Evolutionary conservation across 2,113 vertebrate species (phyloP), one percentile per base, ranked within the genome.

Genomic region (Butorides virescens): DNA sequence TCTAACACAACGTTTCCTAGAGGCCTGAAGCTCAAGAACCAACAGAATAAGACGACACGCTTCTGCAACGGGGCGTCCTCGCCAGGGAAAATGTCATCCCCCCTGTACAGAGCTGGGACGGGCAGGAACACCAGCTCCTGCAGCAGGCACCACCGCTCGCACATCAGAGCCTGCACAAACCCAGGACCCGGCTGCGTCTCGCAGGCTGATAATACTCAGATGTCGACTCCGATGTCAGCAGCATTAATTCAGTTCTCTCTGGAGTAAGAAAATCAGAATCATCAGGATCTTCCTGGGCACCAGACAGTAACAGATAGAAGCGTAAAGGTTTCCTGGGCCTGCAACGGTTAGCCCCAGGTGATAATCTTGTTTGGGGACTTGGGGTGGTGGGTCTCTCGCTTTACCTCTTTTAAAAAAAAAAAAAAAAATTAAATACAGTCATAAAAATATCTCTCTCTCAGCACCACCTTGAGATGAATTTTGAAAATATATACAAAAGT

Each of bases 91-190:
- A 74, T 2, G 17, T n/a, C 58, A 47, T 6, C 18, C 12, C 25
- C 29, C 36, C 50, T 10, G 9, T 5, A 10, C 22, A n/a, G 59
- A 74, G 16, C 34, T 18, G 36, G 23, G 5, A 15, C 8, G 32
- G 25, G 49, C 67, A 86, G 27, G 23, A 83, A 50, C 15, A 17
- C 2, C 5, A 0, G 55, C 25, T 49, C 50, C 82, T 29, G 29
- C 6, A 29, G 44, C 20, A 50, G 10, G n/a, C 26, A 78, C 55
- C 5, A 36, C 32, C 2, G 1, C 36, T 52, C 22, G 1, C n/a
- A 56, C 21, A 25, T 50, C 26, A 46, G 27, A 56, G 59, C 72
- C 30, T 13, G 34, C 70, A 46, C 0, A 0, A 55, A 72, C 18
- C 8, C 16, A 49, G 61, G 34, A 85, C 47, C 3, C 8, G 3